phyloP scores from a whole-genome alignment of 1,140 invertebrate genomes.

The Ceratina calcarata region DNA sequence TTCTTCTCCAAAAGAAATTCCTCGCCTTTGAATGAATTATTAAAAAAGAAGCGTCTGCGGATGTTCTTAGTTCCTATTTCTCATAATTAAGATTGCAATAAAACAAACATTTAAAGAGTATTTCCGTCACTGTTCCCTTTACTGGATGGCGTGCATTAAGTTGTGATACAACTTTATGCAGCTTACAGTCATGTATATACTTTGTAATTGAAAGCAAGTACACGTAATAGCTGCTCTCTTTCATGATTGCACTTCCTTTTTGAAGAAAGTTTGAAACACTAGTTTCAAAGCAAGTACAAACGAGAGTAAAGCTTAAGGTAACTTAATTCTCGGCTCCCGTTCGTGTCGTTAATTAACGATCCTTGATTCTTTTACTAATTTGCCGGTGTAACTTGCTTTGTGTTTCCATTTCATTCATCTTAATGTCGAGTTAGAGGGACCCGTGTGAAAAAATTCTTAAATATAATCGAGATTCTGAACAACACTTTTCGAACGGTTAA shows the following conservation, averaged over 20 bases:
- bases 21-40: background rate
- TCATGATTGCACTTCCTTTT: too few relatives aligned
- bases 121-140: background rate
- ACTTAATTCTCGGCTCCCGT: background rate
- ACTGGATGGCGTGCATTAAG: too few relatives aligned
- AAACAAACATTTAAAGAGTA: background rate
- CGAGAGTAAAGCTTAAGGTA: background rate
- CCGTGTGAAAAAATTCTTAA: background rate
- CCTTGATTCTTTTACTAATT: background rate
- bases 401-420: background rate
- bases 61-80: background rate
- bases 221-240: too few relatives aligned
- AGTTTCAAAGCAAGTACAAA: background rate
- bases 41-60: background rate
- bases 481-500: background rate
- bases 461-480: background rate
- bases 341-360: constrained; percentile 5
- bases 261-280: too few relatives aligned
- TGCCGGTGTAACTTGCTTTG: background rate
- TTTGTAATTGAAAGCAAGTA: background rate
- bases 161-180: too few relatives aligned
- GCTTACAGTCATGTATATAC: background rate
- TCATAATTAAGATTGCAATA: background rate
- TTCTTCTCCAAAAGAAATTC: background rate
- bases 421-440: background rate